Evolutionary conservation across 1,140 invertebrate species (phyloP), one percentile per base, ranked within the genome.

Genomic region (Pseudomyrmex dendroicus): DNA sequence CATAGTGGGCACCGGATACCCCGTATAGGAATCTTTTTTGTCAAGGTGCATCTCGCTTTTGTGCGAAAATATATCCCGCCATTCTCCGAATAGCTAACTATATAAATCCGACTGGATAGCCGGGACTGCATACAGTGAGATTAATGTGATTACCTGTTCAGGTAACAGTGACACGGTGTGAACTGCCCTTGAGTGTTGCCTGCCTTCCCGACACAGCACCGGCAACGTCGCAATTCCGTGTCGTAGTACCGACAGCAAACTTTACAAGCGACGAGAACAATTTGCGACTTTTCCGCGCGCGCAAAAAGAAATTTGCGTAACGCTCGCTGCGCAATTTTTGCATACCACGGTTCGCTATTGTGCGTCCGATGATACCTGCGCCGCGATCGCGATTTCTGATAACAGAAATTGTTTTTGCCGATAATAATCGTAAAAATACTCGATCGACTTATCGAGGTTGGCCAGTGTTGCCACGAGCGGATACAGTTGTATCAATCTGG

Each of bases 161-260:
- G 86, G 86, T 87, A 87, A 88, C 86, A 86, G 86, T 88, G 86
- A 88, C 86, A 88, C 83, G 85, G 86, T 88, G 86, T 88, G 86
- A 88, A 88, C 86, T 87, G 86, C 86, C 83, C 86, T 88, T 87
- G 86, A 87, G 59, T 86, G 70, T 59, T 56, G 35, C 57, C 73
- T 20, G 20, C 61, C 73, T 87, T 59, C 35, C 56, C 20, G 59
- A 64, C 25, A 54, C 50, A 52, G 67, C 76, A 62, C 70, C 74
- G 86, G 85, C 86, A 88, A 88, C 86, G 83, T 70, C 76, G 86
- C 82, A 88, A 88, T 88, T 87, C 86, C 76, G 85, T 82, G 86
- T 87, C 85, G 78, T 78, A 80, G 72, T 46, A 68, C 82, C 80
- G 68, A 84, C 68, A 84, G 52, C 73, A 54, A 20, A 48, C 64